A percentile compares a stretch with the other conserved stretches of the same genome.
phyloP scores from a whole-genome alignment of 2,113 vertebrate genomes.

The Gorsachius goisagi region DNA sequence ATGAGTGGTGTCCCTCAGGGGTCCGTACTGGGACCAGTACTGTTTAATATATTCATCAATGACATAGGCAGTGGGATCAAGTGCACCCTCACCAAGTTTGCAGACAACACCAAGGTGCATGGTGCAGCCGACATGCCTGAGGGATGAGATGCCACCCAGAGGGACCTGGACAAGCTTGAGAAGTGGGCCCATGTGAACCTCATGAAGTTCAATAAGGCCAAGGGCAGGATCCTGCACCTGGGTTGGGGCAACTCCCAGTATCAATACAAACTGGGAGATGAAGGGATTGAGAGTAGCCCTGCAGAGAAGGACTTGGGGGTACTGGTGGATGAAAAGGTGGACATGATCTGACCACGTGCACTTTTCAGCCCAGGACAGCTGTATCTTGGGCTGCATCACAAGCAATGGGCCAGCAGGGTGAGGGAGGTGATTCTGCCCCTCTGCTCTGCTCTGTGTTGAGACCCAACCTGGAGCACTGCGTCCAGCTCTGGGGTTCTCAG shows the following conservation, averaged over 20 bases:
- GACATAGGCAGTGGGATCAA: background rate
- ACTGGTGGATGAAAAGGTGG: background rate
- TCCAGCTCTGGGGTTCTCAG: background rate
- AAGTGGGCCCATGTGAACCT: background rate
- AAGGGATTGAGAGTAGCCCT: background rate
- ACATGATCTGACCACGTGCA: rapidly evolving
- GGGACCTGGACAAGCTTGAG: background rate
- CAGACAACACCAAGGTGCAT: background rate
- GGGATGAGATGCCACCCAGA: background rate
- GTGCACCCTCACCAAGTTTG: background rate
- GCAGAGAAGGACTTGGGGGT: background rate
- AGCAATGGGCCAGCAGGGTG: background rate
- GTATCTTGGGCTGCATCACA: background rate
- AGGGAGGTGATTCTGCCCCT: background rate
- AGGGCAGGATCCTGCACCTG: background rate
- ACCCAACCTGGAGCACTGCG: background rate
- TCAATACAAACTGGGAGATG: background rate
- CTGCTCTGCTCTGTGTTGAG: background rate
- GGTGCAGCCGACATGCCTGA: background rate
- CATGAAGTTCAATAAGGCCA: background rate
- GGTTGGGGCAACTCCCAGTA: too few relatives aligned
- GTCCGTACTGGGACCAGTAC: background rate
- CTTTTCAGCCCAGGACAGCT: background rate
- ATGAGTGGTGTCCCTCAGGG: background rate
- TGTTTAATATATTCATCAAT: background rate